These are phyloP conservation scores for Drosophila hamatofila DNA, from an alignment of 2,888 invertebrate genomes.

Conservation along the genomic window DNA sequence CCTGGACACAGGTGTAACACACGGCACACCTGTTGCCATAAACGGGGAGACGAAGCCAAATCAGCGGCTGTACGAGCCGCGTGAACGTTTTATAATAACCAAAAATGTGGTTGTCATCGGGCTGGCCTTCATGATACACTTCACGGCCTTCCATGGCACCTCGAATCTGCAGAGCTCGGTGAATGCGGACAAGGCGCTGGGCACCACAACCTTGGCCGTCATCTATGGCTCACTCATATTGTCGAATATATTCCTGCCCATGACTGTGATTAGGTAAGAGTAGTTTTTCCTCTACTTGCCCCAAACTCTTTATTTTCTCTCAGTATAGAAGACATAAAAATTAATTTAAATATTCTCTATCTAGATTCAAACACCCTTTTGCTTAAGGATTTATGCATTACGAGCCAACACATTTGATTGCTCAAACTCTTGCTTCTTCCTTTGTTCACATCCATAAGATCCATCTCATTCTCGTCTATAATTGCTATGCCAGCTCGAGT, in stretches of 20 bases:
- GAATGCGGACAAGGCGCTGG: slow-evolving; percentile 92
- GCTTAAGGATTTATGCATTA: not conserved
- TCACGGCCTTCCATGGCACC: slow-evolving; percentile 95
- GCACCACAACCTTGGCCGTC: slow-evolving; percentile 93
- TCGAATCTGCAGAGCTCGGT: slow-evolving; percentile 94
- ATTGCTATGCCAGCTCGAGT: slow-evolving; percentile 23
- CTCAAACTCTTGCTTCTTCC: not conserved
- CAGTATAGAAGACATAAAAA: too few relatives aligned
- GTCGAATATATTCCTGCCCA: slow-evolving; percentile 95
- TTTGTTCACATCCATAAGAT: slow-evolving; percentile 8
- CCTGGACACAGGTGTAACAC: slow-evolving; percentile 38
- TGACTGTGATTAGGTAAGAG: slow-evolving; percentile 92
- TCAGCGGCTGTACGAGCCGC: slow-evolving; percentile 85
- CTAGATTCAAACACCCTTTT: not conserved
- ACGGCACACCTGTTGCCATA: slow-evolving; percentile 17
- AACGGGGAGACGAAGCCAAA: slow-evolving; percentile 42
- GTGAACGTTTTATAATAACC: slow-evolving; percentile 91
- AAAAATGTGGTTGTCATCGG: slow-evolving; percentile 94
- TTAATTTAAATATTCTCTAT: too few relatives aligned
- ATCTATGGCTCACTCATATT: slow-evolving; percentile 95
- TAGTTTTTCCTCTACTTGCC: too few relatives aligned
- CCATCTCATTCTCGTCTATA: slow-evolving; percentile 42
- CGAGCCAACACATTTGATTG: not conserved
- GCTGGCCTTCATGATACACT: slow-evolving; percentile 95
- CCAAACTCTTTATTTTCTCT: not conserved